Base-by-base conservation (phyloP, 2,888 invertebrate genomes). In the Polyploca ridens region DNA sequence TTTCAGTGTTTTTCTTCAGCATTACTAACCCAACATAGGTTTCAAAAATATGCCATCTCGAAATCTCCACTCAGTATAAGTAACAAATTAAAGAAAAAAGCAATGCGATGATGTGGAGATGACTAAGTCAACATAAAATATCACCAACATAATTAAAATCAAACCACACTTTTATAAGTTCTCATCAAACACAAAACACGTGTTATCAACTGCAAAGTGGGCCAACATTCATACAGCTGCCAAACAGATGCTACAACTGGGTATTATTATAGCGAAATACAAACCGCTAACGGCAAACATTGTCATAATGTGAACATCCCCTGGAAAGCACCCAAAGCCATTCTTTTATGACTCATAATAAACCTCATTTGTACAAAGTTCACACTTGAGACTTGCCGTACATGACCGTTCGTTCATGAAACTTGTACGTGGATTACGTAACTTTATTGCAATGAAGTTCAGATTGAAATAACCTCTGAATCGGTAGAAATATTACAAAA, bases 191-290 rank as follows among this genome's bases (percentile, higher is more conserved):
- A 16, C 35, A 60, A 41, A 80, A 81, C 88, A 88, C 80, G 81
- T 87, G 88, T 85, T 80, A 78, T 78, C 66, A 63, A 66, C 62
- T 63, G 64, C 70, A 71, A 87, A 84, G 70, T 87, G 77, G 88
- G 85, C 71, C 85, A 84, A 75, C 49, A 66, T 66, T 62, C 62
- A 69, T 54, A 54, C 89, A 90, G 82, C 82, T 90, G 89, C 82
- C 78, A 74, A 84, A 75, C 89, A 90, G 82, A 88, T 90, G 89
- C 66, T 62, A 35, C 60, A 62, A 65, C 68, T 71, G 74, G 54
- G 19, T 54, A 54, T 79, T 71, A 76, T 78, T 76, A 76, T 78
- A 79, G 84, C 81, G 70, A 84, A 85, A 82, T 82, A 75, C 78
- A 65, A 77, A 80, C 79, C 76, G 71, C 76, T 74, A 77, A 79